phyloP scores from a whole-genome alignment of 2,797 vertebrate species.

The Macrochelys suwanniensis region DNA sequence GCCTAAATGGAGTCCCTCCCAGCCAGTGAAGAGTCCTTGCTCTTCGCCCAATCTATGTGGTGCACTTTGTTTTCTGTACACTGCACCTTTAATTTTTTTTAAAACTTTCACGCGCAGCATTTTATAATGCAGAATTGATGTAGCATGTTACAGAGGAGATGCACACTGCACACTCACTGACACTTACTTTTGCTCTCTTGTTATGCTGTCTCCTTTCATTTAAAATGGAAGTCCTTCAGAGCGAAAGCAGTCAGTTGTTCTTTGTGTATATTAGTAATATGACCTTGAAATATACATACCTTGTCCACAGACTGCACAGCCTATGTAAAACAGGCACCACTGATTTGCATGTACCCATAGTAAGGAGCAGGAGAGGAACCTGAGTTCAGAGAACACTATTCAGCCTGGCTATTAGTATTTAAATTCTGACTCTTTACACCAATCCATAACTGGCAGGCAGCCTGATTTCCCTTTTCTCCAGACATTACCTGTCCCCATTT shows the following conservation, averaged over 20 bases:
- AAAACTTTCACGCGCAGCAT: not conserved
- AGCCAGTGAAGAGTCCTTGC: not conserved
- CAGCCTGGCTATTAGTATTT: not conserved
- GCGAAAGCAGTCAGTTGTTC: not conserved
- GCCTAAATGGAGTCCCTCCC: not conserved
- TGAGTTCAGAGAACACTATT: not conserved
- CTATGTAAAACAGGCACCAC: not conserved
- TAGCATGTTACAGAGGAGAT: not conserved
- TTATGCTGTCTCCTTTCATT: not conserved
- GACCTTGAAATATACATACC: not conserved
- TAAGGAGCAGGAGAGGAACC: not conserved
- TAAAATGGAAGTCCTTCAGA: not conserved
- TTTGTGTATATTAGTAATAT: not conserved
- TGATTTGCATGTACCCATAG: not conserved
- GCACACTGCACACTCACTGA: not conserved
- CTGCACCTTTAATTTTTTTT: not conserved
- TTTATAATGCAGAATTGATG: not conserved
- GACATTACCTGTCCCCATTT: not conserved
- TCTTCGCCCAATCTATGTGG: not conserved
- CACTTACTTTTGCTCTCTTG: not conserved
- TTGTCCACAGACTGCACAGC: fast-evolving
- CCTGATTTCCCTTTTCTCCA: not conserved
- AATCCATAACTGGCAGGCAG: not conserved
- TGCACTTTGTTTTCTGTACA: not conserved
- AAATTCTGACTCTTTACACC: not conserved